Evolutionary conservation across 2,888 invertebrate species (phyloP).

Genomic region (Sericinus montela): DNA sequence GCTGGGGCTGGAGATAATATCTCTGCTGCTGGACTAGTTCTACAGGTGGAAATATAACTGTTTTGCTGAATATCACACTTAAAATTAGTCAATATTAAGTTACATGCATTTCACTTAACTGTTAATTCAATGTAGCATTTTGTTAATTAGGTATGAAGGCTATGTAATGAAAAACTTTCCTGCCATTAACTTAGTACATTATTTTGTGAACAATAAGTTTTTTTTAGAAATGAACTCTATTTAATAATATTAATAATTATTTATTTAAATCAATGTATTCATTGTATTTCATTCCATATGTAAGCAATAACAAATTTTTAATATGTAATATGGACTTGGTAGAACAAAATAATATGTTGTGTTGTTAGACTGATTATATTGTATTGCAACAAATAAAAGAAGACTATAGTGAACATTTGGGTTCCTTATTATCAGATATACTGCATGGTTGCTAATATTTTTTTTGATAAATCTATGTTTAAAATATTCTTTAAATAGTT

Average conservation of each 20-base stretch:
- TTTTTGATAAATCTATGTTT: too few species aligned
- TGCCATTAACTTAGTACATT: neutral
- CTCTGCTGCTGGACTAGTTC: conserved; percentile 91
- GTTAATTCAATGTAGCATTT: neutral
- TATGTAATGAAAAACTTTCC: neutral
- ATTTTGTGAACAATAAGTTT: neutral
- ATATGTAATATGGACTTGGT: neutral
- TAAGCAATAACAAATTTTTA: conserved; percentile 1
- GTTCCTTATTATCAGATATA: too few species aligned
- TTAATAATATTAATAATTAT: conserved; percentile 5
- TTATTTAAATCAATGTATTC: neutral
- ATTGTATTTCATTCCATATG: conserved; percentile 7
- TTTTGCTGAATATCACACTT: conserved; percentile 11
- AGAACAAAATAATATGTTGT: too few species aligned
- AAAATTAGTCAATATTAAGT: neutral
- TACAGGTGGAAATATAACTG: conserved; percentile 78
- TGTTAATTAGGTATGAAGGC: neutral
- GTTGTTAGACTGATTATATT: too few species aligned
- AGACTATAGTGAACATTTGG: too few species aligned
- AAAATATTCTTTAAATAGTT: neutral
- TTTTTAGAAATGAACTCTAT: neutral
- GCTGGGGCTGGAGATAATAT: conserved; percentile 94
- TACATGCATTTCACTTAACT: neutral
- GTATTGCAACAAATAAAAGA: too few species aligned
- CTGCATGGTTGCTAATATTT: too few species aligned